Conservation (phyloP, 2,797 vertebrate species). For the Protonibea diacanthus region DNA sequence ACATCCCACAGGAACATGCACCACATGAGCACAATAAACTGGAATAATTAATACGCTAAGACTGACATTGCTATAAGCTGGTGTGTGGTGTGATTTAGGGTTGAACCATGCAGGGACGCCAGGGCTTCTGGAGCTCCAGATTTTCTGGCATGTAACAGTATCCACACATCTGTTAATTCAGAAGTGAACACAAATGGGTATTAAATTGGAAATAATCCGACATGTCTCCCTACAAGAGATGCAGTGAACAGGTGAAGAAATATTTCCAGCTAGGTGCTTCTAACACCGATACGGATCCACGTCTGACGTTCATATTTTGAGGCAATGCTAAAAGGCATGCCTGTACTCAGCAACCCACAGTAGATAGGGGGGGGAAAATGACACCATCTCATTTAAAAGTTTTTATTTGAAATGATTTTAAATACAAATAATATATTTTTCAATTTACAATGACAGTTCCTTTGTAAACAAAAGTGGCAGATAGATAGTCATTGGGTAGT, state of each 20-base stretch:
- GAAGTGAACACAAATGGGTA: background rate
- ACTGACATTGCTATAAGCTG: background rate
- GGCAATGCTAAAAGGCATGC: background rate
- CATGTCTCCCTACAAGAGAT: too few relatives aligned
- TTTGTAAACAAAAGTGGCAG: slow-evolving; percentile 92
- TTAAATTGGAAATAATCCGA: background rate
- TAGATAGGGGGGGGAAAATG: background rate
- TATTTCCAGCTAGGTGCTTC: too few relatives aligned
- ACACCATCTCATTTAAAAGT: slow-evolving; percentile 82
- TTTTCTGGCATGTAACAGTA: background rate
- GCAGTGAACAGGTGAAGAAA: too few relatives aligned
- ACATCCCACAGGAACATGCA: background rate
- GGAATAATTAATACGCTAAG: background rate
- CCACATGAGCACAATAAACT: background rate
- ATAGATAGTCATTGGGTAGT: slow-evolving; percentile 82
- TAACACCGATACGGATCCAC: background rate
- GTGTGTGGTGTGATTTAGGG: too few relatives aligned
- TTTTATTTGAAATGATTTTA: slow-evolving; percentile 97
- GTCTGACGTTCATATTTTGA: background rate
- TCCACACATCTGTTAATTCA: background rate
- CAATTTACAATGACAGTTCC: slow-evolving; percentile 93
- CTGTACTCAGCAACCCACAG: background rate
- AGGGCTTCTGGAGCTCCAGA: background rate
- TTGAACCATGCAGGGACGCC: background rate
- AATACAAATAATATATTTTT: slow-evolving; percentile 95